Evolutionary conservation across 2,888 invertebrate genomes (phyloP).

Genomic region (Callosobruchus maculatus): DNA sequence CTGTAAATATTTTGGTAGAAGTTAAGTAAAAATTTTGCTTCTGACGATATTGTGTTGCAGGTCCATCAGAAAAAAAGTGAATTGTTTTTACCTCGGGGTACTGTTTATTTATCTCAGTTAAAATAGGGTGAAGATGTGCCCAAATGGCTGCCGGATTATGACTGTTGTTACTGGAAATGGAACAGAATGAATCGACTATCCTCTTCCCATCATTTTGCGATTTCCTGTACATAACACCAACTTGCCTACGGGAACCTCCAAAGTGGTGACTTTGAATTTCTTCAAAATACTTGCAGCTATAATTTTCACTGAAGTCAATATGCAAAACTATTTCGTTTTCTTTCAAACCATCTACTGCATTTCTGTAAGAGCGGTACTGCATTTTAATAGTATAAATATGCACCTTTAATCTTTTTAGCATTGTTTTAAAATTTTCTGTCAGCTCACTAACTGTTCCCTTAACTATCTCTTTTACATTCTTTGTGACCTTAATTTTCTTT

Average conservation of each 20-base stretch:
- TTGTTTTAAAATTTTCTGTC: no score
- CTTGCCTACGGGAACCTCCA: conserved; percentile 10
- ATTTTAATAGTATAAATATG: conserved; percentile 2
- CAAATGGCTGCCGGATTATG: background rate
- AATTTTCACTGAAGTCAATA: conserved; percentile 7
- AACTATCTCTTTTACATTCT: no score
- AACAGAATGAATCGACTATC: conserved; percentile 5
- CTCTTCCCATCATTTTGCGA: no score
- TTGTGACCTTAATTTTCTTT: no score
- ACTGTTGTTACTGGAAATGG: background rate
- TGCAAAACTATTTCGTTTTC: conserved; percentile 1
- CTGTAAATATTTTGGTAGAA: no score
- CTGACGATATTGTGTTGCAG: background rate
- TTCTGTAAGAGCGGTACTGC: conserved; percentile 5
- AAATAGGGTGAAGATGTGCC: background rate
- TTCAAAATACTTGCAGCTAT: conserved; percentile 1
- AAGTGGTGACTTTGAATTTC: conserved; percentile 9
- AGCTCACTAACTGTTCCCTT: no score
- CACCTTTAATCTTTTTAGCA: conserved; percentile 2
- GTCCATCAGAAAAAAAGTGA: background rate
- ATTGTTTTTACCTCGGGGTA: background rate
- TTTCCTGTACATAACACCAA: background rate
- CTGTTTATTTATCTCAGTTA: background rate
- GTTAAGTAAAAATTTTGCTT: background rate
- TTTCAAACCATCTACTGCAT: conserved; percentile 5